phyloP scores from a whole-genome alignment of 2,888 invertebrate genomes.

The Nebria brevicollis region DNA sequence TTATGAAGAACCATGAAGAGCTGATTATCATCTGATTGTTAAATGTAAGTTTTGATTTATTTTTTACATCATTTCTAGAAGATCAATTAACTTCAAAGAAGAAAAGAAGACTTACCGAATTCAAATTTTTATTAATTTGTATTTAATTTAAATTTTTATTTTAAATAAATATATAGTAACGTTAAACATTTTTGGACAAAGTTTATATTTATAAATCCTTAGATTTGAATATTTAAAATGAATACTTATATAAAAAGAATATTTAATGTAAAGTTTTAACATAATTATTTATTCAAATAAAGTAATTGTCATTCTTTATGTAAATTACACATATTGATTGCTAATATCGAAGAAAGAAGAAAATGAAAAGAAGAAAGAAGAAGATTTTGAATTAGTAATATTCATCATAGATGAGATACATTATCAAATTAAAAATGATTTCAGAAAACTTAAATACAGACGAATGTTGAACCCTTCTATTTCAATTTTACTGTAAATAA shows the following conservation, averaged over 20 bases:
- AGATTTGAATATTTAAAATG: too few relatives aligned
- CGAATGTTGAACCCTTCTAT: neutral
- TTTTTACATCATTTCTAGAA: neutral
- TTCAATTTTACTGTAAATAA: too few relatives aligned
- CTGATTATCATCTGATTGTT: neutral
- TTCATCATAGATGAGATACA: neutral
- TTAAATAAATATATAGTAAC: too few relatives aligned
- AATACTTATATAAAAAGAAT: too few relatives aligned
- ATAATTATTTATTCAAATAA: too few relatives aligned
- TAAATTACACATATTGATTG: neutral
- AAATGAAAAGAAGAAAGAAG: neutral
- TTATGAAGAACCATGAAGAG: slow-evolving; percentile 17
- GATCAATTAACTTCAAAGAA: neutral
- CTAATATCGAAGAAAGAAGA: neutral
- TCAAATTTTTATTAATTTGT: slow-evolving; percentile 2
- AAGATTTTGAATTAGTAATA: slow-evolving; percentile 2
- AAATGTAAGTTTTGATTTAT: slow-evolving; percentile 5
- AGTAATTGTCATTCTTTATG: neutral
- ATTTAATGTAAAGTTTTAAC: too few relatives aligned
- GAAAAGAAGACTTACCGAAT: neutral
- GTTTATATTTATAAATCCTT: too few relatives aligned
- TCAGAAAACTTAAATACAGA: neutral
- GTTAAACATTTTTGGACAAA: too few relatives aligned
- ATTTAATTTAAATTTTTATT: neutral
- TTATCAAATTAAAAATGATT: neutral